Base-by-base conservation (phyloP, 2,888 invertebrate species). In the Trachelus iudaicus region DNA sequence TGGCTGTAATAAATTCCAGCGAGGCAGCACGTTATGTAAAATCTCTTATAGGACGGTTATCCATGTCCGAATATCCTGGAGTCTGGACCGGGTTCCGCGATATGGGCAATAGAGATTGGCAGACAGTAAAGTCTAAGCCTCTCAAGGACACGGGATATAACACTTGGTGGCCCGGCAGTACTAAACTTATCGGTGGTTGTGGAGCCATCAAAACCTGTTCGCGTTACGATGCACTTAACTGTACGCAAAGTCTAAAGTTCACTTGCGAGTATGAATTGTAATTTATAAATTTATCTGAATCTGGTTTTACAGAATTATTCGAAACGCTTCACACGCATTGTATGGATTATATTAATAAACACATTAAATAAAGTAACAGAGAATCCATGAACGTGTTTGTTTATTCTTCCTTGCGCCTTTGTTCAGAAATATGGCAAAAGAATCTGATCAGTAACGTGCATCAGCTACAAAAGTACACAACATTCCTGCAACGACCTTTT, bases 61-160 rank as follows among this genome's bases (percentile, higher is more conserved):
- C 30, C 23, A 37, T 69, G 3, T 30, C 12, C 9, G 33, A 23
- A 12, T 75, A 77, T 69, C 75, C 79, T 4, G 69, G 75, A 13
- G 77, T 73, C 23, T 73, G 78, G 77, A 69, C 77, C n/a, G 80
- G 76, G 6, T 73, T 77, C 56, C 77, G 77, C 31, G 77, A 80
- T 69, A 31, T 15, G 40, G 68, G 73, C 3, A 1, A 11, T 15
- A 56, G 31, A 31, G 31, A 80, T 31, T 80, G 75, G 79, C 56
- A 30, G 4, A 80, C 80, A 3, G 6, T 80, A 13, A 13, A 76
- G 6, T 34, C 40, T 35, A 13, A 75, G 30, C 35, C 37, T 37
- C 40, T 80, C 23, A 15, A 34, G 0, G 13, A 30, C 23, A 74
- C 80, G 11, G 79, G 80, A 69, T 80, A 78, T 71, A 40, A 75